Evolutionary conservation across 2,113 vertebrate genomes (phyloP).

Genomic region (Rutilus rutilus): DNA sequence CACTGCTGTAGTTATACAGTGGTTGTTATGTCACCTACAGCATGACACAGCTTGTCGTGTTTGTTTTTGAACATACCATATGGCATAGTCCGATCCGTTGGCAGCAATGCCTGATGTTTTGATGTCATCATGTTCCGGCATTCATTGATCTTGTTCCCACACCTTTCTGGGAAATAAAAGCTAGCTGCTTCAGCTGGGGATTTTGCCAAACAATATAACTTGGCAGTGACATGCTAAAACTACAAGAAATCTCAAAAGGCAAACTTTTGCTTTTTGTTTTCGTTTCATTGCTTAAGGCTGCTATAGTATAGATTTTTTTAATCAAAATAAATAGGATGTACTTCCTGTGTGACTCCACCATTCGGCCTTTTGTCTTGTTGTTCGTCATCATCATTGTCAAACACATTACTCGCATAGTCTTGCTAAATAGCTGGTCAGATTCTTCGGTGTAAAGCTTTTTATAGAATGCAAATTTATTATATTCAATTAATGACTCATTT

Average conservation of each 20-base stretch:
- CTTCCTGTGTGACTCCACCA: background rate
- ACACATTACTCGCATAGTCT: background rate
- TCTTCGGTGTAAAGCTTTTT: background rate
- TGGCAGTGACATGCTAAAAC: background rate
- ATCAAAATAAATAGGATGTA: background rate
- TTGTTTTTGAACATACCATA: background rate
- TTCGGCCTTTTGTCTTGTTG: background rate
- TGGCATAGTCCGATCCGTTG: background rate
- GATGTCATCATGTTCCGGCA: background rate
- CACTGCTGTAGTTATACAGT: background rate
- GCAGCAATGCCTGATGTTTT: background rate
- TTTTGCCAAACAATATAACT: background rate
- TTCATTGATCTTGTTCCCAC: background rate
- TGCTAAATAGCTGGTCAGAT: background rate
- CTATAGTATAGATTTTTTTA: background rate
- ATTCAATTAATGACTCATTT: background rate
- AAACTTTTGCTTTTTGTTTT: background rate
- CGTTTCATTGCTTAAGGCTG: background rate
- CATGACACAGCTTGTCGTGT: conserved; percentile 37
- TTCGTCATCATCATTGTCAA: background rate
- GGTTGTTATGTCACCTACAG: conserved; percentile 13
- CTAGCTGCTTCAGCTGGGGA: background rate
- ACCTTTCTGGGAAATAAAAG: background rate
- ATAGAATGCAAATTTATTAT: background rate
- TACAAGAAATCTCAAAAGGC: background rate